phyloP scores from a whole-genome alignment of 2,113 vertebrate genomes.

The Xerus inauris region DNA sequence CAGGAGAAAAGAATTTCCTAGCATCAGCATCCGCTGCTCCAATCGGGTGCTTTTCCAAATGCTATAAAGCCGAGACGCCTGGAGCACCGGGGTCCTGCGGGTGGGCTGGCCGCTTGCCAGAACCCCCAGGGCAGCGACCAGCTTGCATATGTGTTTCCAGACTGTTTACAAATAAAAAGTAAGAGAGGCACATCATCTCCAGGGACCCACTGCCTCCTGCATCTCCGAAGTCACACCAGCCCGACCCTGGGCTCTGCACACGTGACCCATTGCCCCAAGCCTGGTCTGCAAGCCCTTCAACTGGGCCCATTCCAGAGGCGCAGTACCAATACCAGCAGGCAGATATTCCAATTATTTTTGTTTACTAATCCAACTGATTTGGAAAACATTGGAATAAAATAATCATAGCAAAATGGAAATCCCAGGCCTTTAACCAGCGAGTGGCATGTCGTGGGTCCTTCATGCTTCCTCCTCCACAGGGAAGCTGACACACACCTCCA shows the following conservation, averaged over 20 bases:
- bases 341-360: neutral
- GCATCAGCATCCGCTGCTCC: constrained; percentile 26
- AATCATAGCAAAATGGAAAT: neutral
- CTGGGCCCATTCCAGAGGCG: neutral
- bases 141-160: neutral
- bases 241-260: neutral
- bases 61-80: neutral
- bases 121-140: neutral
- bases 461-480: neutral
- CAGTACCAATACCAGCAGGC: too few relatives aligned
- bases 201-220: neutral
- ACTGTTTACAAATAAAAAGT: constrained; percentile 47
- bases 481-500: too few relatives aligned
- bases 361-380: neutral
- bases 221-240: neutral
- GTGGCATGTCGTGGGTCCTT: neutral
- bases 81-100: neutral
- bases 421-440: accelerated
- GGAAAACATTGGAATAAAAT: neutral
- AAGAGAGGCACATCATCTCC: neutral
- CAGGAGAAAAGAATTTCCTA: constrained; percentile 55
- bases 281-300: too few relatives aligned
- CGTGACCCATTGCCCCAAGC: neutral
- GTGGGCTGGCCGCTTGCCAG: neutral
- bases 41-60: constrained; percentile 49